Evolutionary conservation across 2,888 invertebrate genomes (phyloP), one percentile per base, ranked within the genome.

Genomic region (Hypomecis punctinalis): DNA sequence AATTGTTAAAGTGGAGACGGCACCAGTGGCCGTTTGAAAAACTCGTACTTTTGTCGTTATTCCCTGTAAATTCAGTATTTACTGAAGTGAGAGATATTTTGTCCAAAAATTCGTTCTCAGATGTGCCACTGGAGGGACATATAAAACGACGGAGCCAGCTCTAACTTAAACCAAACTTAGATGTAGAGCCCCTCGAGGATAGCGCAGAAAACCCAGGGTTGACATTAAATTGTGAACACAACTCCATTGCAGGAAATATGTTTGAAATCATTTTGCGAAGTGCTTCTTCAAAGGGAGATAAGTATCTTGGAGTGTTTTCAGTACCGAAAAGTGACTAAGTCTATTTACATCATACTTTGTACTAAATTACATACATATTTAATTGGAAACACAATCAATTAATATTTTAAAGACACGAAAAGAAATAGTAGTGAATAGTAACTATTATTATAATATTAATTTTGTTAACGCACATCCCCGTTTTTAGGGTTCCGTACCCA

Each of bases 161-260:
- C 83, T 85, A 89, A 87, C 81, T 85, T 89, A 84, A 85, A 84
- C 78, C 82, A 87, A 88, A 86, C 84, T 83, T 86, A 85, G 83
- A 85, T 84, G 83, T 84, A 88, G 80, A 79, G 85, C 79, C 88
- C 79, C 86, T 52, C 13, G 81, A 77, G 85, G 76, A 67, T 75
- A 68, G 66, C 78, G 64, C 73, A 75, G 83, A 80, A 81, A 82
- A 77, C 82, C 85, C 82, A 71, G 75, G 75, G 78, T 76, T 79
- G 79, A 76, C 82, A 81, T 84, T 83, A 80, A 77, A 74, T 76
- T 77, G 72, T 70, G 73, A 73, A 78, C 81, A 82, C 79, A 80
- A 78, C 77, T 79, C 78, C 74, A 74, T 75, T 78, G 71, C 69
- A 61, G 63, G 67, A 76, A 70, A 77, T 78, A 76, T 77, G 62